Percentiles rank a stretch among this genome's conserved stretches.
These are phyloP conservation scores for Aphelenchoides avenae DNA, from an alignment of 1,140 invertebrate genomes.

Conservation along the genomic window DNA sequence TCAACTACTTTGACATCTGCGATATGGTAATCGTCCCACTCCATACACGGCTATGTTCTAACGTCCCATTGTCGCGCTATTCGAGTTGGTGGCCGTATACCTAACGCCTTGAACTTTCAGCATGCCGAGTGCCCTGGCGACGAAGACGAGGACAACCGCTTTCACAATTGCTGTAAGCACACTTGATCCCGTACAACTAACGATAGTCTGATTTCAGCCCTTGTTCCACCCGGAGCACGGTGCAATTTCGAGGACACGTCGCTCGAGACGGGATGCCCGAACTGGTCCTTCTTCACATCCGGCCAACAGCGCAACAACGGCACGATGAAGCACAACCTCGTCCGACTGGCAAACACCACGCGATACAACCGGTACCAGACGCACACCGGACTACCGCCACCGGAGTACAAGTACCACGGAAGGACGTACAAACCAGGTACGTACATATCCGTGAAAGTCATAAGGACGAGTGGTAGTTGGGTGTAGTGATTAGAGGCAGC, in stretches of 20 bases:
- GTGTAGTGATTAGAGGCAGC: constrained; percentile 1
- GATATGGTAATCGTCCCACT: background rate
- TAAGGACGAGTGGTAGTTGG: no score
- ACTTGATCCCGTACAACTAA: constrained; percentile 2
- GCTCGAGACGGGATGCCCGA: constrained; percentile 25
- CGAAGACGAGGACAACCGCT: constrained; percentile 34
- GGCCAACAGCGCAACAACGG: background rate
- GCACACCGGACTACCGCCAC: constrained; percentile 33
- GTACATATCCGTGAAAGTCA: no score
- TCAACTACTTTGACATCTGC: constrained; percentile 23
- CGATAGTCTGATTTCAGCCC: constrained; percentile 14
- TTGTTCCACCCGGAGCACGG: constrained; percentile 38
- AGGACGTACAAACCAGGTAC: constrained; percentile 19
- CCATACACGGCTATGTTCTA: background rate
- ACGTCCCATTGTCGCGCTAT: constrained; percentile 12
- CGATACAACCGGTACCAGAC: constrained; percentile 4
- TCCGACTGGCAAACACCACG: constrained; percentile 1
- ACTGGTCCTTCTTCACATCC: constrained; percentile 35
- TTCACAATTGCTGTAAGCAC: constrained; percentile 40
- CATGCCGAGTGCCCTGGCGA: constrained; percentile 33
- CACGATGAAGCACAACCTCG: constrained; percentile 14
- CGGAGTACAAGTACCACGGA: constrained; percentile 31
- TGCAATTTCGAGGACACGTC: constrained; percentile 42
- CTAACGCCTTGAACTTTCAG: no score
- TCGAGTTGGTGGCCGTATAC: no score